Percentiles rank a stretch among this genome's conserved stretches.
phyloP scores from a whole-genome alignment of 2,888 invertebrate species.

The Pseudoips prasinana region DNA sequence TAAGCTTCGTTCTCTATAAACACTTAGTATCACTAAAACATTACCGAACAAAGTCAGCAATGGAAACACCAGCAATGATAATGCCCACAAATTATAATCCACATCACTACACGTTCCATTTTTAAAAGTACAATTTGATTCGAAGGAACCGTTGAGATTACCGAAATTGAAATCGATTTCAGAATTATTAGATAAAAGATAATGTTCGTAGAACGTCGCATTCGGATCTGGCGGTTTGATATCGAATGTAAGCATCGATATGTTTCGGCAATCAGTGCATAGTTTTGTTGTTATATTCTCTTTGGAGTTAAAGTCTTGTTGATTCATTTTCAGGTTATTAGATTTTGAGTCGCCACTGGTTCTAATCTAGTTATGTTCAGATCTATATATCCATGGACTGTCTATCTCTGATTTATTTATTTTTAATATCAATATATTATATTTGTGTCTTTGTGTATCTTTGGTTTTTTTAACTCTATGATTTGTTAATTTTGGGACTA shows the following conservation, averaged over 20 bases:
- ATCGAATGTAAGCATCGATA: conserved; percentile 46
- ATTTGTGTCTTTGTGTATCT: no score
- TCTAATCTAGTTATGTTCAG: no score
- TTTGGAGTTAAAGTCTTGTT: conserved; percentile 14
- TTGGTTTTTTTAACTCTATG: no score
- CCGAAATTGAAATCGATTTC: conserved; percentile 43
- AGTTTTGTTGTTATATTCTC: conserved; percentile 29
- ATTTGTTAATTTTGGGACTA: no score
- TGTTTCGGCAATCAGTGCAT: conserved; percentile 49
- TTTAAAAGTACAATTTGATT: conserved; percentile 55
- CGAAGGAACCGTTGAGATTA: conserved; percentile 54
- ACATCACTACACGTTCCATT: conserved; percentile 67
- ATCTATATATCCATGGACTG: no score
- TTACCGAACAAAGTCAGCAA: conserved; percentile 97
- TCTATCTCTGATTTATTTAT: no score
- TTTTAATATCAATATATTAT: no score
- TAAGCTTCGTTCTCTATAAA: conserved; percentile 93
- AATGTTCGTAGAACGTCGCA: conserved; percentile 29
- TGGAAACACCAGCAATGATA: conserved; percentile 94
- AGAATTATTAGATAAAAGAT: conserved; percentile 25
- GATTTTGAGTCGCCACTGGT: no score
- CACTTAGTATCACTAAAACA: conserved; percentile 97
- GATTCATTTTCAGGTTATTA: conserved; percentile 21
- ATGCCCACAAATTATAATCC: conserved; percentile 91
- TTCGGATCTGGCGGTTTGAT: conserved; percentile 44